Percentiles rank a stretch among this genome's conserved stretches.
Evolutionary conservation across 2,113 vertebrate genomes (phyloP).

Genomic region (Gobius niger): DNA sequence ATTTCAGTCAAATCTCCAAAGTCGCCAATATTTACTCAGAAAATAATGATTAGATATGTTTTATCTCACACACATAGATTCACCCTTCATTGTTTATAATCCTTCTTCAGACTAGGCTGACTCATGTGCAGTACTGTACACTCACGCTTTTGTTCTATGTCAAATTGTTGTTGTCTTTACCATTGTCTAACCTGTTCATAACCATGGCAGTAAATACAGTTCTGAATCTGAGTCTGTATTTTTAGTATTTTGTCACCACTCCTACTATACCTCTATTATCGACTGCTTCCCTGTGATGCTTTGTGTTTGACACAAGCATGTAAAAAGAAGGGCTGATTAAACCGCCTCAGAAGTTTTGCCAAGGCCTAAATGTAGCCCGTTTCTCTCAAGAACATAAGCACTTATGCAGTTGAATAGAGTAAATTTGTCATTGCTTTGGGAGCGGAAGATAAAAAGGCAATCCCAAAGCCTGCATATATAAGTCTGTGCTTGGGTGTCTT

Average conservation of each 20-base stretch:
- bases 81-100: neutral
- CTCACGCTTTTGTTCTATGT: too few relatives aligned
- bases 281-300: neutral
- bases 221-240: neutral
- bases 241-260: neutral
- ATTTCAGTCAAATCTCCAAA: too few relatives aligned
- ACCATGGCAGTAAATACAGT: too few relatives aligned
- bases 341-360: neutral
- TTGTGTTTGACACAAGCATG: neutral
- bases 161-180: too few relatives aligned
- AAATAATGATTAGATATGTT: too few relatives aligned
- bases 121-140: neutral
- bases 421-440: neutral
- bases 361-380: neutral
- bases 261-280: neutral
- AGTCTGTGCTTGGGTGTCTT: neutral
- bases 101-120: neutral
- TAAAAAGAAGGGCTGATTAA: neutral
- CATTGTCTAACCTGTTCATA: too few relatives aligned
- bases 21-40: too few relatives aligned
- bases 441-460: conserved; percentile 17
- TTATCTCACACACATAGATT: neutral
- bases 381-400: neutral
- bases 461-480: neutral
- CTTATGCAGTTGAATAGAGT: neutral